Percentiles rank a stretch among this genome's conserved stretches.
Conservation (phyloP, 2,113 vertebrate genomes). For the Oostethus manadensis region DNA sequence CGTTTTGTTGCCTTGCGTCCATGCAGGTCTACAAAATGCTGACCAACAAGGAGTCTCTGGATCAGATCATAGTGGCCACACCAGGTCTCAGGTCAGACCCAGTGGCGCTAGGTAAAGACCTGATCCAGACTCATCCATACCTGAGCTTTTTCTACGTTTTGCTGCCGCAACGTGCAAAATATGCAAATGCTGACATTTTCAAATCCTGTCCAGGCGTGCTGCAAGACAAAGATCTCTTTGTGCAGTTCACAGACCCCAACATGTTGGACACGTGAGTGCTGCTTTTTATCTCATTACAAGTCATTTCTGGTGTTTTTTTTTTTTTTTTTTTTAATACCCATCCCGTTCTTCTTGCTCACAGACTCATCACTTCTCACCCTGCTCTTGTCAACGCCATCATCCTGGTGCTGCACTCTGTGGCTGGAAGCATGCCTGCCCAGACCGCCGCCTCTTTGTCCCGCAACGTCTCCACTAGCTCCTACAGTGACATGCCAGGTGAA, state of each 20-base stretch:
- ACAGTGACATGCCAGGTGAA: slow-evolving; percentile 90
- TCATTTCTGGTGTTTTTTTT: too few species aligned
- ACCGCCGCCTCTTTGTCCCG: slow-evolving; percentile 76
- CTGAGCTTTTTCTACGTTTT: neutral
- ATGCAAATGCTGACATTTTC: slow-evolving; percentile 2
- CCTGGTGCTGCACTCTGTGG: slow-evolving; percentile 89
- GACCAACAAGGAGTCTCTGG: slow-evolving; percentile 89
- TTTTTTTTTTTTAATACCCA: neutral
- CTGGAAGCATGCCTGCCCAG: slow-evolving; percentile 82
- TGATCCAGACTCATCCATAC: neutral
- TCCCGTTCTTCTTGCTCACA: slow-evolving; percentile 37
- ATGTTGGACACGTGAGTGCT: slow-evolving; percentile 92
- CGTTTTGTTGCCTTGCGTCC: neutral
- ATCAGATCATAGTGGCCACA: slow-evolving; percentile 93
- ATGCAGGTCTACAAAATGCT: slow-evolving; percentile 93
- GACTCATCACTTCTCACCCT: slow-evolving; percentile 84
- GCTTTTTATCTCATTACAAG: neutral
- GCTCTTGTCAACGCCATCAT: slow-evolving; percentile 92
- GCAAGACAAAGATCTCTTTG: slow-evolving; percentile 96
- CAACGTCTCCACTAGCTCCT: slow-evolving; percentile 79
- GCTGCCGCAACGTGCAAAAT: neutral
- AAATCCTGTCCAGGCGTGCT: slow-evolving; percentile 79
- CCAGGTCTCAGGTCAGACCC: slow-evolving; percentile 89
- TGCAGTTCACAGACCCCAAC: slow-evolving; percentile 91
- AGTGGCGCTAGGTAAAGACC: slow-evolving; percentile 82